These are phyloP conservation scores for Cetonia aurata DNA, from an alignment of 2,888 invertebrate species.

Conservation along the genomic window DNA sequence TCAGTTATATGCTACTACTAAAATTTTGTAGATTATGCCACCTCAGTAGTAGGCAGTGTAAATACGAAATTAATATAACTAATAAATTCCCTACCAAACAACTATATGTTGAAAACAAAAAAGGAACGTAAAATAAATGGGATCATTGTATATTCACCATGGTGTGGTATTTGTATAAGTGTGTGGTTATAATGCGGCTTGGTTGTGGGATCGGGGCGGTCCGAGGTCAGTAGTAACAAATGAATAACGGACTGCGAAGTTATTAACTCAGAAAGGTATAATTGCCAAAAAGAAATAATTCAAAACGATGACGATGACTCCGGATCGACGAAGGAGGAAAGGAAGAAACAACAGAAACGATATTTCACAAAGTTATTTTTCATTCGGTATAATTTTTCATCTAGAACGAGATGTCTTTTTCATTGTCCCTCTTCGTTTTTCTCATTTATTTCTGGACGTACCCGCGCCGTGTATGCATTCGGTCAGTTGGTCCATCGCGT, in stretches of 20 bases:
- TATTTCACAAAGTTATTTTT: constrained; percentile 64
- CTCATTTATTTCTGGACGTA: constrained; percentile 50
- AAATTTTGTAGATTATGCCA: no score
- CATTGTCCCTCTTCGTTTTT: constrained; percentile 40
- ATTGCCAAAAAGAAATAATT: constrained; percentile 61
- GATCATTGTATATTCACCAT: constrained; percentile 8
- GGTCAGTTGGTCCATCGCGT: constrained; percentile 34
- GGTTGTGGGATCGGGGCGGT: constrained; percentile 35
- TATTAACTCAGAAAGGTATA: constrained; percentile 61
- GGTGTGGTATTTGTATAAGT: constrained; percentile 17
- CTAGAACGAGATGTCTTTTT: constrained; percentile 56
- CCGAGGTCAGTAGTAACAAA: constrained; percentile 44
- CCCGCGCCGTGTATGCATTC: constrained; percentile 11
- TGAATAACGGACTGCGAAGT: constrained; percentile 50
- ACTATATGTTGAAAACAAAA: constrained; percentile 15
- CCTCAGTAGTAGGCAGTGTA: no score
- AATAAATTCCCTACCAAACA: neutral
- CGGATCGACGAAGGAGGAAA: constrained; percentile 31
- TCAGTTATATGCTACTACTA: no score
- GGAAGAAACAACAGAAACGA: constrained; percentile 60
- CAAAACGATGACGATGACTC: constrained; percentile 53
- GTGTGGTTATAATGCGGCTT: constrained; percentile 21
- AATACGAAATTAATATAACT: no score
- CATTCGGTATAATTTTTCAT: constrained; percentile 63
- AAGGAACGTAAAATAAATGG: constrained; percentile 13